Evolutionary conservation across 1,140 invertebrate species (phyloP).

Genomic region (Aphelenchoides fujianensis): DNA sequence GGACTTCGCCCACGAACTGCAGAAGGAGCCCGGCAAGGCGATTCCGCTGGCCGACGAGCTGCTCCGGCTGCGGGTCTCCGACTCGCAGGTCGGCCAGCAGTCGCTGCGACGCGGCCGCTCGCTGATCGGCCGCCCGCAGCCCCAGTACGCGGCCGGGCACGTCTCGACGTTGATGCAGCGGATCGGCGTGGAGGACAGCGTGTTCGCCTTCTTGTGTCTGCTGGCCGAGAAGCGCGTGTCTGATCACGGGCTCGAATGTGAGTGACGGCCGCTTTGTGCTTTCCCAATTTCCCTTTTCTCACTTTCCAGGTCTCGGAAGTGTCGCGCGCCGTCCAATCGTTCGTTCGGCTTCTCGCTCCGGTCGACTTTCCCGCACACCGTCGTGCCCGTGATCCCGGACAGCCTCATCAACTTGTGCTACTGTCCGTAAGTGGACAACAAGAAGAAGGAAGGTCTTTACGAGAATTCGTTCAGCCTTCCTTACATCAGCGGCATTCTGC

Average conservation of each 20-base stretch:
- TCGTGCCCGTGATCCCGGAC: slow-evolving; percentile 43
- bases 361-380: slow-evolving; percentile 46
- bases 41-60: slow-evolving; percentile 34
- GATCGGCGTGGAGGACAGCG: slow-evolving; percentile 38
- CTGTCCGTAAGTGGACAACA: neutral
- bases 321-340: slow-evolving; percentile 38
- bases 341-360: slow-evolving; percentile 39
- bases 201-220: slow-evolving; percentile 41
- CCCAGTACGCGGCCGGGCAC: slow-evolving; percentile 19
- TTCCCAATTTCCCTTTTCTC: neutral
- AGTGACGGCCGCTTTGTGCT: slow-evolving; percentile 3
- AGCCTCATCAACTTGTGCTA: neutral
- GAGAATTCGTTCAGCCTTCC: slow-evolving; percentile 43
- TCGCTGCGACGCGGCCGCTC: neutral
- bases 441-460: slow-evolving; percentile 47
- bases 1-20: slow-evolving; percentile 31
- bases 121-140: slow-evolving; percentile 3
- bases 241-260: slow-evolving; percentile 45
- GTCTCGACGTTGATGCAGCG: slow-evolving; percentile 31
- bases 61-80: slow-evolving; percentile 34
- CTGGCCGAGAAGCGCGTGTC: slow-evolving; percentile 41
- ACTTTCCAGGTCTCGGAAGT: slow-evolving; percentile 39
- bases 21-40: slow-evolving; percentile 36
- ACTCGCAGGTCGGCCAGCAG: slow-evolving; percentile 21
- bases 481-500: slow-evolving; percentile 49